These are phyloP conservation scores for Meghimatium bilineatum DNA, from an alignment of 2,888 invertebrate genomes.

Conservation along the genomic window DNA sequence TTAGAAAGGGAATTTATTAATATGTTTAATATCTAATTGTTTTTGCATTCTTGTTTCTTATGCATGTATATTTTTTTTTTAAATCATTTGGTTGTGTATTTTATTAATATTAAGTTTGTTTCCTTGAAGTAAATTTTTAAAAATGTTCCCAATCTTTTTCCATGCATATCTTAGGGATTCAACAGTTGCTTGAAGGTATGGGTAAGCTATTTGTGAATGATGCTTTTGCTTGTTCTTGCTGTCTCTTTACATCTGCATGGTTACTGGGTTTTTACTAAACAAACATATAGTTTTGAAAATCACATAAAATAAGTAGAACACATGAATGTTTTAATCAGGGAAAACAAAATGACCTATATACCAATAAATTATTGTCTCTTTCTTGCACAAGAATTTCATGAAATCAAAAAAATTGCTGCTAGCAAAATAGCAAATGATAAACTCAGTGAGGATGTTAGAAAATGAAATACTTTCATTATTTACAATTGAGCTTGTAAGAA, in stretches of 20 bases:
- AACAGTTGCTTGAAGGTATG: slow-evolving; percentile 44
- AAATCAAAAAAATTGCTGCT: too few species aligned
- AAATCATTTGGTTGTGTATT: background rate
- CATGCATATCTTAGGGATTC: slow-evolving; percentile 33
- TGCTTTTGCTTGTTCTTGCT: background rate
- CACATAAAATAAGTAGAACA: background rate
- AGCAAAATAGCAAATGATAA: too few species aligned
- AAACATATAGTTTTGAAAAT: background rate
- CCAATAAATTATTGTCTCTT: background rate
- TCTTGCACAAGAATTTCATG: too few species aligned
- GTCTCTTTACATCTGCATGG: background rate
- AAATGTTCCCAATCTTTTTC: slow-evolving; percentile 7
- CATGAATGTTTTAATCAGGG: background rate
- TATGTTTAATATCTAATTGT: background rate
- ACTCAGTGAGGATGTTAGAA: too few species aligned
- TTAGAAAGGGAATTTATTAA: background rate
- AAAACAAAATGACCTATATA: background rate
- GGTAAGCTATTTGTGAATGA: slow-evolving; percentile 12
- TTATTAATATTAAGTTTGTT: background rate
- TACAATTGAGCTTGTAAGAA: too few species aligned
- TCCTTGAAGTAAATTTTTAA: background rate
- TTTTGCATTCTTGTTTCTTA: background rate
- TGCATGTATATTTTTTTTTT: background rate
- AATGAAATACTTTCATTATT: too few species aligned
- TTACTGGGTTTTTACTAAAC: background rate